Base-by-base conservation (phyloP, 2,113 vertebrate species). In the Gobiocypris rarus region DNA sequence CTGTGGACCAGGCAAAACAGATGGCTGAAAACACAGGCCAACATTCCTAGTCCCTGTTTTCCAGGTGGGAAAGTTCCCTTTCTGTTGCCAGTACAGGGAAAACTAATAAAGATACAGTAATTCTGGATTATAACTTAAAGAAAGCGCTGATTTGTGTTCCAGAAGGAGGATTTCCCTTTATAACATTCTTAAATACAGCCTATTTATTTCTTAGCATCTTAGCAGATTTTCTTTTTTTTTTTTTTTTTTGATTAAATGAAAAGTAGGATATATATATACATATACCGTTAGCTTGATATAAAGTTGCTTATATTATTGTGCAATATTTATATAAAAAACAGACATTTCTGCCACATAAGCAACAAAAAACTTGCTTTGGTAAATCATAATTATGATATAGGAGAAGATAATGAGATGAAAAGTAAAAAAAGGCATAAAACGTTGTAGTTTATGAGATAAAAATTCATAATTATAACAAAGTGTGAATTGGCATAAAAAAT, bases 51-150 rank as follows among this genome's bases (percentile, higher is more conserved):
- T 91, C 90, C 89, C 65, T 85, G 84, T 87, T 93, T 93, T 94
- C 92, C 93, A 91, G 87, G 89, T 84, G 89, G 91, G 88, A 94
- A 94, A 94, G 80, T 95, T 94, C 87, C 89, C 83, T 69, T 88
- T 50, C 38, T 13, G 1, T 54, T 93, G 93, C 93, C 93, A 93
- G 84, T 84, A 83, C 85, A 83, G 69, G 85, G 86, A 86, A 91
- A 74, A 81, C 81, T 70, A 84, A 86, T 88, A 83, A 85, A 86
- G 85, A 86, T 87, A 54, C 28, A 83, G 81, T 76, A 28, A 89
- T 88, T 92, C 91, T 92, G 92, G 90, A 91, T 92, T 91, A 89
- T 90, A 92, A 87, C 73, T 93, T 91, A 91, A 89, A 83, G 88
- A 91, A 88, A 89, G 87, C 83, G 67, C 90, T 88, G 56, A 87